phyloP scores from a whole-genome alignment of 2,797 vertebrate species.

The Molossus alvarezi region DNA sequence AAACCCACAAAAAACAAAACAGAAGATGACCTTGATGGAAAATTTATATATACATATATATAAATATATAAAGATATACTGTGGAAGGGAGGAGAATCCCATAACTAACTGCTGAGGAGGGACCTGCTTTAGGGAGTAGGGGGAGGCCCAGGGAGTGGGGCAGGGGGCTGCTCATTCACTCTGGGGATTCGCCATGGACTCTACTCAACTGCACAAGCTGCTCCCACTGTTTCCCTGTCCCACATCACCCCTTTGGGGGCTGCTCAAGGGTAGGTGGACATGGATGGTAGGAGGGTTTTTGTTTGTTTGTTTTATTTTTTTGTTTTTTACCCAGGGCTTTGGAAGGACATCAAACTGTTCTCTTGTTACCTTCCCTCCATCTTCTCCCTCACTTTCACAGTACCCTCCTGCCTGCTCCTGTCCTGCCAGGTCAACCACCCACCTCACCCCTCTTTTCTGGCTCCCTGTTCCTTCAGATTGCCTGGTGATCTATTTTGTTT shows the following conservation, averaged over 20 bases:
- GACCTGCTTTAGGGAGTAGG: conserved; percentile 83
- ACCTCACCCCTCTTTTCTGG: conserved; percentile 64
- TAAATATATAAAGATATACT: conserved; percentile 86
- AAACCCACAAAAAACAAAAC: conserved; percentile 86
- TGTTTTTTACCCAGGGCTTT: conserved; percentile 82
- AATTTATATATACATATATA: conserved; percentile 40
- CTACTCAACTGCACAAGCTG: conserved; percentile 81
- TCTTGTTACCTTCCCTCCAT: conserved; percentile 81
- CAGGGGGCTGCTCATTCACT: conserved; percentile 81
- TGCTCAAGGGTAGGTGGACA: conserved; percentile 80
- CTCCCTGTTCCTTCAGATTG: conserved; percentile 83
- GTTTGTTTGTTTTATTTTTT: neutral
- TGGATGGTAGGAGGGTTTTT: conserved; percentile 65
- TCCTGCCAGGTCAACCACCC: conserved; percentile 80
- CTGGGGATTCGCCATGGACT: conserved; percentile 84
- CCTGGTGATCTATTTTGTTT: conserved; percentile 88
- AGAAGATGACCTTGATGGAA: conserved; percentile 89
- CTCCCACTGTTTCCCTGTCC: conserved; percentile 76
- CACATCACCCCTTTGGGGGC: conserved; percentile 74
- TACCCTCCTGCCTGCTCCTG: conserved; percentile 81
- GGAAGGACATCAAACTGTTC: conserved; percentile 86
- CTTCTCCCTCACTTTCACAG: conserved; percentile 80
- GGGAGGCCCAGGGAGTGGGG: conserved; percentile 80
- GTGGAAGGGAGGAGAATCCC: conserved; percentile 88
- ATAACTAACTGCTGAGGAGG: conserved; percentile 88